Evolutionary conservation across 1,140 invertebrate species (phyloP).

Genomic region (Trichonephila clavipes): DNA sequence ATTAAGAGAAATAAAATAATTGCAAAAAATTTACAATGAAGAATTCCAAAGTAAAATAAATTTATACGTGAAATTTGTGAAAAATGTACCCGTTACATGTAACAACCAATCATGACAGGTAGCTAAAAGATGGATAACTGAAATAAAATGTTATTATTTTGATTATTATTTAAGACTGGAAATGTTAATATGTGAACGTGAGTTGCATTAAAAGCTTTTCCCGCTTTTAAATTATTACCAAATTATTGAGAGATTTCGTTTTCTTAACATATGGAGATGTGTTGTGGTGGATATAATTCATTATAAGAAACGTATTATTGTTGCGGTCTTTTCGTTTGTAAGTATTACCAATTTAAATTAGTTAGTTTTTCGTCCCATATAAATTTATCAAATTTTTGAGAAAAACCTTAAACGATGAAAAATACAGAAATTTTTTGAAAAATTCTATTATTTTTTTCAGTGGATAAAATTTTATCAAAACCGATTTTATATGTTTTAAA

Average conservation of each 20-base stretch:
- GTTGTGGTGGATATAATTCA: not conserved
- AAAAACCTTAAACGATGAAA: no score
- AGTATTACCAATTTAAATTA: not conserved
- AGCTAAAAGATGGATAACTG: not conserved
- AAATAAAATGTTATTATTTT: not conserved
- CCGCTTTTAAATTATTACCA: not conserved
- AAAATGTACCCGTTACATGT: slow-evolving; percentile 6
- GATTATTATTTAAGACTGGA: slow-evolving; percentile 33
- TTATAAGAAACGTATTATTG: not conserved
- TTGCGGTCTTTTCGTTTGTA: slow-evolving; percentile 1
- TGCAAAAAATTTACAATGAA: not conserved
- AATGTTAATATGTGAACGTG: slow-evolving; percentile 32
- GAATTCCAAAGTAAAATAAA: not conserved
- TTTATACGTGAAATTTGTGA: not conserved
- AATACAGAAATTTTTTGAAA: no score
- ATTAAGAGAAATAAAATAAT: not conserved
- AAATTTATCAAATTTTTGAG: no score
- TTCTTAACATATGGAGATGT: not conserved
- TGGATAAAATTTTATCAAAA: no score
- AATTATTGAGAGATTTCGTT: not conserved
- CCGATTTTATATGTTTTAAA: no score
- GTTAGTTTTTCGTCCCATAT: not conserved
- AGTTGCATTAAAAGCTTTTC: not conserved
- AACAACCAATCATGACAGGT: not conserved
- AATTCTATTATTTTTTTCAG: no score